Base-by-base conservation (phyloP, 2,113 vertebrate genomes). In the Pollachius pollachius region DNA sequence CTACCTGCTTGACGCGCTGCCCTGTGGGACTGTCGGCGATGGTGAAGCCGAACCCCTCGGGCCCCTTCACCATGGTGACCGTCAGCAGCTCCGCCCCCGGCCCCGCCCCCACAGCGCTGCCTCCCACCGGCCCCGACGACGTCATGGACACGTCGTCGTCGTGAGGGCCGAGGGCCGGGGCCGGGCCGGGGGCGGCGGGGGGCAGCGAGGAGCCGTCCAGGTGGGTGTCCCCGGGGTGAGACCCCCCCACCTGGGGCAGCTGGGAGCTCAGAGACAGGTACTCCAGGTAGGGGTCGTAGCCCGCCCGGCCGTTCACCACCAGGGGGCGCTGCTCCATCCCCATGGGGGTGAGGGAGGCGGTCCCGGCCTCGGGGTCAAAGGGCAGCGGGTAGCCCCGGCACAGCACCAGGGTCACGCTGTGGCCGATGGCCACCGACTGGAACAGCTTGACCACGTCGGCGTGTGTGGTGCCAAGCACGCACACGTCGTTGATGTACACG, bases 371-470 rank as follows among this genome's bases (percentile, higher is more conserved):
- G 0, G 97, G 97, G 81, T 99, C 97, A 84, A 98, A 99, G 84
- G 97, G 97, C 87, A 99, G 91, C 71, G 96, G 95, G 84, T 99
- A 99, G 83, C 97, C 97, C 85, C 97, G 94, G 91, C 97, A 99
- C 76, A 99, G 93, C 87, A 98, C 97, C 56, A 99, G 90, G 86
- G 95, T 98, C 84, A 99, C 97, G 73, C 97, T 98, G 90, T 99
- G 97, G 75, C 97, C 96, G 69, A 99, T 98, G 48, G 96, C 97
- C 74, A 99, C 96, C 25, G 97, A 98, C 93, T 99, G 97, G 93
- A 99, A 99, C 84, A 99, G 95, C 92, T 99, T 99, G 90, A 99
- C 97, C 78, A 99, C 97, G 76, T 99, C 97, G 52, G 97, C 97
- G 78, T 99, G 97, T 61, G 97, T 99, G 87, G 98, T 96, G 83